phyloP scores from a whole-genome alignment of 2,113 vertebrate genomes.

The Sebastes fasciatus region DNA sequence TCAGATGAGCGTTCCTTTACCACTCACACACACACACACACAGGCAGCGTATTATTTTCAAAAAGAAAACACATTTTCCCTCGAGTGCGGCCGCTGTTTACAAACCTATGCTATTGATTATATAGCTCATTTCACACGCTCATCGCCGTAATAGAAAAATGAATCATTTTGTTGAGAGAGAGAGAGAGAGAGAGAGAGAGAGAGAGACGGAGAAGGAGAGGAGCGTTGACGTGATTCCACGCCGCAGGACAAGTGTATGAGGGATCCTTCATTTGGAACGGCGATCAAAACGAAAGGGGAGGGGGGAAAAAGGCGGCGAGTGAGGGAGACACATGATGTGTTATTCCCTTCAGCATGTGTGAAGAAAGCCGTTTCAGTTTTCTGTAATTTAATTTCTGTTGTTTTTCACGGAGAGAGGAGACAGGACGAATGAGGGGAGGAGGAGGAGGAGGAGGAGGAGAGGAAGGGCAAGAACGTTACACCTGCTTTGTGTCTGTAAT shows the following conservation, averaged over 20 bases:
- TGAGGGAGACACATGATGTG: slow-evolving; percentile 30
- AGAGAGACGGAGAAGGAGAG: slow-evolving; percentile 13
- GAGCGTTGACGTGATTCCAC: slow-evolving; percentile 69
- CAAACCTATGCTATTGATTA: slow-evolving; percentile 93
- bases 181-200: slow-evolving; percentile 45
- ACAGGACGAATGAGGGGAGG: slow-evolving; percentile 1
- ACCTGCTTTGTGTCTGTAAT: slow-evolving; percentile 33
- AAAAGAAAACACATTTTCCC: slow-evolving; percentile 84
- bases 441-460: not conserved
- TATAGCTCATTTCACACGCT: slow-evolving; percentile 96
- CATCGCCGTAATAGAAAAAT: slow-evolving; percentile 95
- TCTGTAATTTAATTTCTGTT: slow-evolving; percentile 60
- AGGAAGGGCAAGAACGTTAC: slow-evolving; percentile 8
- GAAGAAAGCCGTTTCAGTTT: slow-evolving; percentile 50
- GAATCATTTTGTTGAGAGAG: slow-evolving; percentile 88
- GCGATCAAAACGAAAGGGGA: slow-evolving; percentile 43
- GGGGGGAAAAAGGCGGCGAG: not conserved
- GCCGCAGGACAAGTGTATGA: slow-evolving; percentile 83
- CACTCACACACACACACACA: slow-evolving; percentile 58
- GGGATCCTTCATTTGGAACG: slow-evolving; percentile 75
- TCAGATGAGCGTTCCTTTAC: slow-evolving; percentile 60
- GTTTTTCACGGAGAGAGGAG: slow-evolving; percentile 6
- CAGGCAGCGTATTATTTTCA: slow-evolving; percentile 79
- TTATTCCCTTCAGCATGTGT: slow-evolving; percentile 50
- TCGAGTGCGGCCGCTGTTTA: slow-evolving; percentile 89